Percentiles rank a stretch among this genome's conserved stretches.
Evolutionary conservation across 1,140 invertebrate species (phyloP).

Genomic region (Eurosta solidaginis): DNA sequence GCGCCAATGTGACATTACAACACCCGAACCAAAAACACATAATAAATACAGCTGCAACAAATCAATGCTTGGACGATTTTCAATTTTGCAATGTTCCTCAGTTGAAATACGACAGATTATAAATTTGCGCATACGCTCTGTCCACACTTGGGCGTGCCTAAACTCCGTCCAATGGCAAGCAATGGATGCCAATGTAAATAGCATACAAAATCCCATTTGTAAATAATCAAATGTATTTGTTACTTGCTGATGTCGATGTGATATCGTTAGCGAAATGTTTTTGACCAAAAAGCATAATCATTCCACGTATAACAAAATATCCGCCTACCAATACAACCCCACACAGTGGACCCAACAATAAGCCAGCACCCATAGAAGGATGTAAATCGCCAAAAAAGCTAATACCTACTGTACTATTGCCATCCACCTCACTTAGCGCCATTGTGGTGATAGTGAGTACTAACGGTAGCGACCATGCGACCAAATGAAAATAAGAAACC

Average conservation of each 20-base stretch:
- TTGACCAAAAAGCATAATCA: slow-evolving; percentile 76
- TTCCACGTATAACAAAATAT: no score
- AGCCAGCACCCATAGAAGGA: slow-evolving; percentile 71
- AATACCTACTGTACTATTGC: slow-evolving; percentile 88
- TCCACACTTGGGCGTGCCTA: no score
- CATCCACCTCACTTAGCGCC: slow-evolving; percentile 89
- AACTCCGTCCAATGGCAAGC: slow-evolving; percentile 84
- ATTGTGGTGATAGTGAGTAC: slow-evolving; percentile 89
- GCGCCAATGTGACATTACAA: slow-evolving; percentile 90
- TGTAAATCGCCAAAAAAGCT: slow-evolving; percentile 92
- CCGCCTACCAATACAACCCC: no score
- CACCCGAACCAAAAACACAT: slow-evolving; percentile 77
- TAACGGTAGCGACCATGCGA: slow-evolving; percentile 90
- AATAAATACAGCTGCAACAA: slow-evolving; percentile 83
- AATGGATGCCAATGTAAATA: slow-evolving; percentile 76
- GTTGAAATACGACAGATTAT: slow-evolving; percentile 65
- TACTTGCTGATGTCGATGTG: slow-evolving; percentile 77
- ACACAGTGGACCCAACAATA: slow-evolving; percentile 79
- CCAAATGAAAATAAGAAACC: slow-evolving; percentile 89
- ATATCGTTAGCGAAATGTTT: slow-evolving; percentile 80
- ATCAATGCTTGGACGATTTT: slow-evolving; percentile 75
- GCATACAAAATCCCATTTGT: slow-evolving; percentile 75
- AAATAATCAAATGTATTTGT: slow-evolving; percentile 84
- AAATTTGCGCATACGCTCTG: no score
- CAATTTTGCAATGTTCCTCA: slow-evolving; percentile 67